phyloP scores from a whole-genome alignment of 2,797 vertebrate species.

The Neosilurus mollespiculum region DNA sequence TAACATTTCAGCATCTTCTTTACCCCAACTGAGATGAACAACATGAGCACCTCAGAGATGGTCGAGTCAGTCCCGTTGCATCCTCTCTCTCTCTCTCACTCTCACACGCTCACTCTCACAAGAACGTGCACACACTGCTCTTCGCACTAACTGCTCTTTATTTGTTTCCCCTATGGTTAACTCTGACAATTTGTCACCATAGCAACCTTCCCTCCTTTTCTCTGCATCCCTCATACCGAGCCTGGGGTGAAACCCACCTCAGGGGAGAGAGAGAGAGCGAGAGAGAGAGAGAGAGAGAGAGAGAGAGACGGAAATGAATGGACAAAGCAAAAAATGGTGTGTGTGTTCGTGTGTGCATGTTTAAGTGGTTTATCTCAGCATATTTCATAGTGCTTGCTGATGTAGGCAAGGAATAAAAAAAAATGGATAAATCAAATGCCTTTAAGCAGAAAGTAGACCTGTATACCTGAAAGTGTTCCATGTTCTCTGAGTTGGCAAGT shows the following conservation, averaged over 20 bases:
- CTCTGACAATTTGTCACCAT: constrained; percentile 58
- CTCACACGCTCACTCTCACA: constrained; percentile 5
- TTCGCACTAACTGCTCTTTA: constrained; percentile 44
- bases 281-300: constrained; percentile 36
- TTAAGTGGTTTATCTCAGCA: constrained; percentile 53
- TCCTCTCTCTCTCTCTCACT: neutral
- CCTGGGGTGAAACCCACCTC: constrained; percentile 43
- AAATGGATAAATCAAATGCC: neutral
- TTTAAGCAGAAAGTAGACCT: neutral
- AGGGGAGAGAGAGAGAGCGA: constrained; percentile 24
- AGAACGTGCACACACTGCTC: constrained; percentile 28
- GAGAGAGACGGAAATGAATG: constrained; percentile 40
- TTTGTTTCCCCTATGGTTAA: constrained; percentile 54
- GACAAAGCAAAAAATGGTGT: constrained; percentile 44
- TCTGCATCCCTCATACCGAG: constrained; percentile 36
- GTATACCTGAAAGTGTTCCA: neutral
- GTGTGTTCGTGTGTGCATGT: neutral
- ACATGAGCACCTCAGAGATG: constrained; percentile 22
- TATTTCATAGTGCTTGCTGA: constrained; percentile 39
- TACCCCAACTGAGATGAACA: constrained; percentile 24
- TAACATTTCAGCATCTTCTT: constrained; percentile 38
- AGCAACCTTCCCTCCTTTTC: constrained; percentile 49
- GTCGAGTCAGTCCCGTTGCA: constrained; percentile 14
- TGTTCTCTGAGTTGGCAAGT: neutral
- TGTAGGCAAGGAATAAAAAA: constrained; percentile 18